Conservation (phyloP, 2,113 vertebrate genomes). For the Rattus rattus region DNA sequence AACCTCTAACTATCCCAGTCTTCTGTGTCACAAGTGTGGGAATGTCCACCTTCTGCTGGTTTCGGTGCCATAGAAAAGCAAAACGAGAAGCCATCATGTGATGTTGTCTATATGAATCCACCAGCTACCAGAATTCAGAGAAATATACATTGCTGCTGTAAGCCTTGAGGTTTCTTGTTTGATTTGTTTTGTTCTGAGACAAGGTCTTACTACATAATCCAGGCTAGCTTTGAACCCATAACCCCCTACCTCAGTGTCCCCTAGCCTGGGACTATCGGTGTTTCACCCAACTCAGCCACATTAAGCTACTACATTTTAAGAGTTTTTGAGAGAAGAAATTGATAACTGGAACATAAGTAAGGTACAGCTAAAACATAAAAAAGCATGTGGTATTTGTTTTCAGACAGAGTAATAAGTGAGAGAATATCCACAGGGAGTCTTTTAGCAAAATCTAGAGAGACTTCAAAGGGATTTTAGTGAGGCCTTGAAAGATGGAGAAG, state of each 20-base stretch:
- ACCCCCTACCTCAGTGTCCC: not conserved
- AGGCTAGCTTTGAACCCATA: not conserved
- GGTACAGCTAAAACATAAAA: slow-evolving; percentile 29
- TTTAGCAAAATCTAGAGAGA: slow-evolving; percentile 44
- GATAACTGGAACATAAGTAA: slow-evolving; percentile 29
- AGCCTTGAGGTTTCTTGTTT: not conserved
- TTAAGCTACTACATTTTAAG: not conserved
- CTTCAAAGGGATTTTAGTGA: slow-evolving; percentile 33
- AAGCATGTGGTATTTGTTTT: slow-evolving; percentile 51
- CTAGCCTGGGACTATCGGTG: not conserved
- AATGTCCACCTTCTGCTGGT: not conserved
- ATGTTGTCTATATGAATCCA: not conserved
- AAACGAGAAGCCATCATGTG: not conserved
- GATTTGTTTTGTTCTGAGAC: not conserved
- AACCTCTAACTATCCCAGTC: not conserved
- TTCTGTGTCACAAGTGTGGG: not conserved
- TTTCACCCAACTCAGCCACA: not conserved
- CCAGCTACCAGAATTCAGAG: not conserved
- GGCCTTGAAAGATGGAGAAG: slow-evolving; percentile 42
- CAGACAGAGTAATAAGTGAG: not conserved
- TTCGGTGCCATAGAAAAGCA: not conserved
- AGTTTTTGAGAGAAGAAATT: slow-evolving; percentile 41
- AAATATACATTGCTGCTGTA: not conserved
- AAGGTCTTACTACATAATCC: not conserved
- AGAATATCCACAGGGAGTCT: slow-evolving; percentile 41